These are phyloP conservation scores for Gymnocypris eckloni DNA, from an alignment of 2,797 vertebrate genomes.

Conservation along the genomic window DNA sequence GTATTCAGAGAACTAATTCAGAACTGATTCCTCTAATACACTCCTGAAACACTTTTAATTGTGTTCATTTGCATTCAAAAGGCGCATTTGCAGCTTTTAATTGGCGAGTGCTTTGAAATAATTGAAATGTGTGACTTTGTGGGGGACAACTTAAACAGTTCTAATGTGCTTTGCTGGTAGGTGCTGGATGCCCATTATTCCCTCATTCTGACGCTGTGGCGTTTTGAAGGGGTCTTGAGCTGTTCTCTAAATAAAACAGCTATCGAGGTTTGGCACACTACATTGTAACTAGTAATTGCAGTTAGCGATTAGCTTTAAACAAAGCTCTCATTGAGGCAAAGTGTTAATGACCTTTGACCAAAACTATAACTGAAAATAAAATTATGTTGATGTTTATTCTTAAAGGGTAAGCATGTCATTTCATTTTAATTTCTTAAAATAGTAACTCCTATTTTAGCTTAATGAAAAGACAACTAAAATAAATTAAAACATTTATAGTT, in stretches of 20 bases:
- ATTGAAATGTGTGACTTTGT: constrained; percentile 96
- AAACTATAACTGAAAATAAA: not conserved
- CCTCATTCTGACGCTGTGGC: constrained; percentile 75
- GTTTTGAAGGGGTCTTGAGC: constrained; percentile 77
- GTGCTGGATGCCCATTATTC: constrained; percentile 76
- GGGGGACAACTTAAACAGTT: constrained; percentile 92
- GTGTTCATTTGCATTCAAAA: constrained; percentile 98
- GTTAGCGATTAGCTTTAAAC: constrained; percentile 4
- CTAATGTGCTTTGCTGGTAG: constrained; percentile 87
- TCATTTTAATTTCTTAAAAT: not conserved
- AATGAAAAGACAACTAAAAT: not conserved
- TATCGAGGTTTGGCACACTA: constrained; percentile 39
- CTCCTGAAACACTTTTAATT: constrained; percentile 99
- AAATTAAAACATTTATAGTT: not conserved
- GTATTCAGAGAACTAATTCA: constrained; percentile 98
- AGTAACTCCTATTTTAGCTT: not conserved
- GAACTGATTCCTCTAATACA: constrained; percentile 94
- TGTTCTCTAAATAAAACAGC: constrained; percentile 58
- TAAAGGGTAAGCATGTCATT: not conserved
- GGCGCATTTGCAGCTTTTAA: constrained; percentile 97
- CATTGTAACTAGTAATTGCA: constrained; percentile 18
- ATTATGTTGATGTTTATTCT: not conserved
- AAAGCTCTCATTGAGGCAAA: not conserved
- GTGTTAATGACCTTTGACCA: constrained; percentile 17
- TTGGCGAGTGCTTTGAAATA: constrained; percentile 97